These are phyloP conservation scores for Caerostris darwini DNA, from an alignment of 1,140 invertebrate species.

Conservation along the genomic window DNA sequence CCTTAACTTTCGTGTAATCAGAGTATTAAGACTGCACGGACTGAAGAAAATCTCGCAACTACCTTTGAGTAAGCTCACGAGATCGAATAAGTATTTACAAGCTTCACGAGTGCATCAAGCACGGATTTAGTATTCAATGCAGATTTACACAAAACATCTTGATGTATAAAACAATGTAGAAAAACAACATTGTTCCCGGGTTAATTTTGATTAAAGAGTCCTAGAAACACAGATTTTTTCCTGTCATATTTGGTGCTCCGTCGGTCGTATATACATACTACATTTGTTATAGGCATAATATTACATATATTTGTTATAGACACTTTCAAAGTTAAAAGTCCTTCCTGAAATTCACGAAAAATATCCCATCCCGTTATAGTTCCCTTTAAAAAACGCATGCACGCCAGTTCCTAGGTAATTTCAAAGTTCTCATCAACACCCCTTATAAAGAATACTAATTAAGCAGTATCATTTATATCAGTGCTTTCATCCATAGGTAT, in stretches of 20 bases:
- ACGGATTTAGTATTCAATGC: neutral
- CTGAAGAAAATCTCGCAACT: neutral
- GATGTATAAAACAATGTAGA: neutral
- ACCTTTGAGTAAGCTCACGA: neutral
- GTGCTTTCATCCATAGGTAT: too few relatives aligned
- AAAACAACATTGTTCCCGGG: neutral
- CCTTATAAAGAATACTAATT: too few relatives aligned
- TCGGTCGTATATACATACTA: too few relatives aligned
- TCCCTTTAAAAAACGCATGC: neutral
- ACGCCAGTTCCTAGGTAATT: neutral
- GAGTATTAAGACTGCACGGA: too few relatives aligned
- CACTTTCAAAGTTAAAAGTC: neutral
- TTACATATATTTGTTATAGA: neutral
- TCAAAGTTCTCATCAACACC: neutral
- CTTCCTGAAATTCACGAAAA: conserved; percentile 4
- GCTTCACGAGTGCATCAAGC: neutral
- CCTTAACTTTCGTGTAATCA: too few relatives aligned
- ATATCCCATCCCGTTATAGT: neutral
- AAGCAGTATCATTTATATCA: too few relatives aligned
- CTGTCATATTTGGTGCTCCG: neutral
- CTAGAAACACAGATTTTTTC: neutral
- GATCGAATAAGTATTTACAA: conserved; percentile 19
- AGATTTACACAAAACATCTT: neutral
- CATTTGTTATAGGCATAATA: too few relatives aligned
- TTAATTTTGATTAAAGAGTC: neutral